Conservation (phyloP, 2,888 invertebrate species). For the Halocaridina rubra region DNA sequence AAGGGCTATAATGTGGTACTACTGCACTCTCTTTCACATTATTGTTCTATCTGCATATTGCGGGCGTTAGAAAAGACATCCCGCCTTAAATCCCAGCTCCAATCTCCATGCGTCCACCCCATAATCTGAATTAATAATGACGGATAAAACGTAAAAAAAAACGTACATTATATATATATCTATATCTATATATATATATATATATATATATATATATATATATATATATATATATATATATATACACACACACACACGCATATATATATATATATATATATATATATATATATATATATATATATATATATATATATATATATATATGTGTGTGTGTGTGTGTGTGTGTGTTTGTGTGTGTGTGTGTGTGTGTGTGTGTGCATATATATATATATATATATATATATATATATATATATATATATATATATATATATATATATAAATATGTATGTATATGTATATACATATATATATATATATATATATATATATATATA, state of each 20-base stretch:
- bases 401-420: background rate
- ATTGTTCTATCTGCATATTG: no score
- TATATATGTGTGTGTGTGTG: background rate
- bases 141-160: no score
- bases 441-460: background rate
- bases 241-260: background rate
- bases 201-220: background rate
- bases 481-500: background rate
- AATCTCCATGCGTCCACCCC: no score
- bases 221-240: background rate
- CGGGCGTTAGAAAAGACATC: no score
- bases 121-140: no score
- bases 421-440: background rate
- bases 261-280: background rate
- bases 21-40: no score
- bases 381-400: background rate
- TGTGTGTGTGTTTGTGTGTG: background rate
- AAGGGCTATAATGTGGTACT: no score
- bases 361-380: background rate
- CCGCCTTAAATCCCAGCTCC: no score
- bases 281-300: background rate
- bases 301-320: background rate
- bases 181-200: background rate
- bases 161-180: background rate
- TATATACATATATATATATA: background rate